phyloP scores from a whole-genome alignment of 1,140 invertebrate species.

The Pseudoatta argentina region DNA sequence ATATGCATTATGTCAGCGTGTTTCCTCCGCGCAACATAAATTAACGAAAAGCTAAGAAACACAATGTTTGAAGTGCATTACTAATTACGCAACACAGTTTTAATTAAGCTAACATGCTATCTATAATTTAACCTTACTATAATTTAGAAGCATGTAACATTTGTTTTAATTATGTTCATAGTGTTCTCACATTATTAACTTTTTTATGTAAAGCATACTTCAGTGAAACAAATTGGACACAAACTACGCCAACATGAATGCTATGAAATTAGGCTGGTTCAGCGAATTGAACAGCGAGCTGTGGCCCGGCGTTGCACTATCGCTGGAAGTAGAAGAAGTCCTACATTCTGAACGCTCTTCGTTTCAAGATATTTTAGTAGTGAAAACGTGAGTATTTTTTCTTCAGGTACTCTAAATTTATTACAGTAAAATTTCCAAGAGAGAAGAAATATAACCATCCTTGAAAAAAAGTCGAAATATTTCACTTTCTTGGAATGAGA shows the following conservation, averaged over 20 bases:
- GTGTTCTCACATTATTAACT: background rate
- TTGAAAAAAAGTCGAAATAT: no score
- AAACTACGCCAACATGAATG: slow-evolving; percentile 85
- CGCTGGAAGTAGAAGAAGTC: slow-evolving; percentile 94
- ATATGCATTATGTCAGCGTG: background rate
- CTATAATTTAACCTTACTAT: background rate
- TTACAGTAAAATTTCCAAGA: no score
- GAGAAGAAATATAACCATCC: no score
- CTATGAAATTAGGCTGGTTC: slow-evolving; percentile 94
- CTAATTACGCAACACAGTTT: background rate
- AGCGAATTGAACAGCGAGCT: slow-evolving; percentile 93
- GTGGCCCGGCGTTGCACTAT: slow-evolving; percentile 97
- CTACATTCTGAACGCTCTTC: slow-evolving; percentile 94
- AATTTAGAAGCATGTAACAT: background rate
- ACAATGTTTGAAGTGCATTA: background rate
- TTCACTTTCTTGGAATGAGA: no score
- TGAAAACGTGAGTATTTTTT: slow-evolving; percentile 92
- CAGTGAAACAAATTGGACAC: background rate
- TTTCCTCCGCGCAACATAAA: background rate
- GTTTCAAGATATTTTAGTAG: slow-evolving; percentile 96
- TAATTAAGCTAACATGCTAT: background rate
- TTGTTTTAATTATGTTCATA: background rate
- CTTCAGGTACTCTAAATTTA: no score
- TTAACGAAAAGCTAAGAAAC: background rate
- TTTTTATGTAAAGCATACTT: background rate